These are phyloP conservation scores for Lasaia peninsularis DNA, from an alignment of 1,140 invertebrate genomes.

Conservation along the genomic window DNA sequence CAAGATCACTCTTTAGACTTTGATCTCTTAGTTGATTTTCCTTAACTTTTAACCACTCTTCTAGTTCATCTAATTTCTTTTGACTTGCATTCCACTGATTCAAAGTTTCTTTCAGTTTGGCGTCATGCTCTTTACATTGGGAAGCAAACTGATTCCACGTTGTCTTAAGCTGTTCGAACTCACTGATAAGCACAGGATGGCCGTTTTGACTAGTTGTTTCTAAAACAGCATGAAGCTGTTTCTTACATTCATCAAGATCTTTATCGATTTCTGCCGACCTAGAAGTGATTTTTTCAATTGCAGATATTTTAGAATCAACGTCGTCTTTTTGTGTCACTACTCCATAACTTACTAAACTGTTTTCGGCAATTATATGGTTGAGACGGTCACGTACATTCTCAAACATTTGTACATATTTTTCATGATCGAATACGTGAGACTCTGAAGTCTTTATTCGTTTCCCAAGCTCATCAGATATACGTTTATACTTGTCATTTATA, in stretches of 20 bases:
- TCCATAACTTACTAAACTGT: slow-evolving; percentile 82
- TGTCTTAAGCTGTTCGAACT: slow-evolving; percentile 85
- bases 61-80: slow-evolving; percentile 85
- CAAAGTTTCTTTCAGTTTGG: slow-evolving; percentile 84
- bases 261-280: slow-evolving; percentile 86
- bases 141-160: slow-evolving; percentile 88
- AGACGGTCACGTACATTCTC: slow-evolving; percentile 87
- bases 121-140: slow-evolving; percentile 82
- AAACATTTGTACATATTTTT: slow-evolving; percentile 87
- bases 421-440: slow-evolving; percentile 88
- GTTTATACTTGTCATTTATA: slow-evolving; percentile 83
- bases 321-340: slow-evolving; percentile 84
- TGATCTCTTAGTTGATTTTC: slow-evolving; percentile 93
- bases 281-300: slow-evolving; percentile 86
- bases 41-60: slow-evolving; percentile 90
- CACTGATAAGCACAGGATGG: slow-evolving; percentile 84
- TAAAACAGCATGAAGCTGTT: slow-evolving; percentile 84
- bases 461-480: slow-evolving; percentile 82
- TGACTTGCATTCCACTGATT: slow-evolving; percentile 90
- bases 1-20: slow-evolving; percentile 90
- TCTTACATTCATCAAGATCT: slow-evolving; percentile 84
- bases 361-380: slow-evolving; percentile 82
- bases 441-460: slow-evolving; percentile 83
- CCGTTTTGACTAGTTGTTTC: slow-evolving; percentile 88
- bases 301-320: slow-evolving; percentile 84